These are phyloP conservation scores for Struthio camelus DNA, from an alignment of 2,113 vertebrate genomes.

Conservation along the genomic window DNA sequence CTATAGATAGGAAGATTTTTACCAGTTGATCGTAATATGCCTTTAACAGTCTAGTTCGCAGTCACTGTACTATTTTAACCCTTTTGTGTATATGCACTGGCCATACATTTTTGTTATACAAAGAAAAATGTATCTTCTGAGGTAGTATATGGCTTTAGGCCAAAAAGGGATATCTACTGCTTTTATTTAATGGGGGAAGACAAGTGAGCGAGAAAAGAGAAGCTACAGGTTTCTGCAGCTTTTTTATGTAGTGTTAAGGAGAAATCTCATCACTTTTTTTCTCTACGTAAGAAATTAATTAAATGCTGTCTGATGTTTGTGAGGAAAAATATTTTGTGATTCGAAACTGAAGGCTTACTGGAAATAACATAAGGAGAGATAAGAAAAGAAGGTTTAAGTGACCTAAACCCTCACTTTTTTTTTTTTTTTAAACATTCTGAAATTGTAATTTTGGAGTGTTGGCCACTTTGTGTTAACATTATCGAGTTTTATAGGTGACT, in stretches of 20 bases:
- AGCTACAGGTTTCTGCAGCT: not conserved
- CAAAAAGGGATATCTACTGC: not conserved
- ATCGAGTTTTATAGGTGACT: not conserved
- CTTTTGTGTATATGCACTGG: not conserved
- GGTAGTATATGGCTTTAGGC: not conserved
- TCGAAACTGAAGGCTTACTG: not conserved
- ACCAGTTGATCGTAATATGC: slow-evolving; percentile 26
- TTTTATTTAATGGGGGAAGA: not conserved
- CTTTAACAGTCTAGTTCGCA: slow-evolving; percentile 40
- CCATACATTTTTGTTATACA: not conserved
- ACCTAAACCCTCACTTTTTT: not conserved
- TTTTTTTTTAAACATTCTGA: not conserved
- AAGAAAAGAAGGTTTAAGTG: not conserved
- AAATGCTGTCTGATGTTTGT: not conserved
- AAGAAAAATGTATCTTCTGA: not conserved
- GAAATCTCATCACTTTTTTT: not conserved
- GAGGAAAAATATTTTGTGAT: not conserved
- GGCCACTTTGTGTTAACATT: not conserved
- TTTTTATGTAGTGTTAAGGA: not conserved
- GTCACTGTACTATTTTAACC: not conserved
- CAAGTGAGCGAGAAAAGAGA: too few relatives aligned
- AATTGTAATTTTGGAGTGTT: not conserved
- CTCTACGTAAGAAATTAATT: not conserved
- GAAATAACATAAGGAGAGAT: not conserved
- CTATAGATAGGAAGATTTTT: slow-evolving; percentile 44